A percentile compares a stretch with the other conserved stretches of the same genome.
These are phyloP conservation scores for Cynopterus brachyotis DNA, from an alignment of 2,113 vertebrate genomes.

Conservation along the genomic window DNA sequence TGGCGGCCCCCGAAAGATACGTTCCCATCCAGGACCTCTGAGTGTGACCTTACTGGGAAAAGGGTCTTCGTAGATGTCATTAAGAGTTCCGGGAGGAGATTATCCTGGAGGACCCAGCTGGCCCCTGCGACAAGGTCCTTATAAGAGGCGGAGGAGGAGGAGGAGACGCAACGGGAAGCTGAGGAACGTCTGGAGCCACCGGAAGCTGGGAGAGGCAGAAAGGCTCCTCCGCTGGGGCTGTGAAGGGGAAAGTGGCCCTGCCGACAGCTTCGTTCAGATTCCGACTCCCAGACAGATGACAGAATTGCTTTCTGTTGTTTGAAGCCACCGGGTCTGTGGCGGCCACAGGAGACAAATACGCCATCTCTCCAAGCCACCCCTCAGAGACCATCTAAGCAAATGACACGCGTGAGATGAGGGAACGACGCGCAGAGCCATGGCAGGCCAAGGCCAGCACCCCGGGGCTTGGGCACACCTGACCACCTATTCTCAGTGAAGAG, in stretches of 20 bases:
- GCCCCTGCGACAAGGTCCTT: background rate
- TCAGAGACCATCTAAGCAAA: background rate
- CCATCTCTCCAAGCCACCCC: background rate
- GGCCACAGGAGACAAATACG: background rate
- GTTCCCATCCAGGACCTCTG: background rate
- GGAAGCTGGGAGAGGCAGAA: background rate
- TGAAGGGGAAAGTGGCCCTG: background rate
- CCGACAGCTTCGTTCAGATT: background rate
- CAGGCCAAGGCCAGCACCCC: background rate
- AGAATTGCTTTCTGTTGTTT: no score
- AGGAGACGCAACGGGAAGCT: background rate
- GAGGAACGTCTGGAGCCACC: background rate
- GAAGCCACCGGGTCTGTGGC: background rate
- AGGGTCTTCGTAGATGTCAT: background rate
- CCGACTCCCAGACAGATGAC: fast-evolving
- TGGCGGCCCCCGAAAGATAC: background rate
- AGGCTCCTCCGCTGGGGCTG: no score
- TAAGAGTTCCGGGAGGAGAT: background rate
- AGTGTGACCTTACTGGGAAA: background rate
- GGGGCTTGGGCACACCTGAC: fast-evolving
- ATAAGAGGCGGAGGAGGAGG: background rate
- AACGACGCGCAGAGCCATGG: background rate
- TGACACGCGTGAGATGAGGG: background rate
- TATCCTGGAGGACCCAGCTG: background rate
- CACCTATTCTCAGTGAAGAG: background rate